Percentiles rank a stretch among this genome's conserved stretches.
Evolutionary conservation across 2,113 vertebrate species (phyloP).

Genomic region (Cynopterus brachyotis): DNA sequence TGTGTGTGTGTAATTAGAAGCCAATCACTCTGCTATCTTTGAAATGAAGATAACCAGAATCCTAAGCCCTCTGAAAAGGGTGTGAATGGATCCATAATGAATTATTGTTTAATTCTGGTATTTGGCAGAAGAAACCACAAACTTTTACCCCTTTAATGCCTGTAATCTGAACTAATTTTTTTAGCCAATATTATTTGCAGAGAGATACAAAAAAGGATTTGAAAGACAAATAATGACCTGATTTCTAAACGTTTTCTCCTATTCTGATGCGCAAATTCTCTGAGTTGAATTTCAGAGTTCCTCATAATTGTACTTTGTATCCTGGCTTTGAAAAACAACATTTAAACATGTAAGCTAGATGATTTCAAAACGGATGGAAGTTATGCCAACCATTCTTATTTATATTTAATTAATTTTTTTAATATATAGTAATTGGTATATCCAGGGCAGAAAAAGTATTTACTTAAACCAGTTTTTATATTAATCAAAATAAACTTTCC

Average conservation of each 20-base stretch:
- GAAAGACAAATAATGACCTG: slow-evolving; percentile 32
- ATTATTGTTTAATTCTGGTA: slow-evolving; percentile 40
- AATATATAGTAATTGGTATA: neutral
- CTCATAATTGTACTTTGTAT: neutral
- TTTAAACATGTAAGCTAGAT: neutral
- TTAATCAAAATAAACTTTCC: neutral
- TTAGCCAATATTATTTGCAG: slow-evolving; percentile 41
- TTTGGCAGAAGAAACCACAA: slow-evolving; percentile 51
- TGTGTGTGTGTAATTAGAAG: slow-evolving; percentile 20
- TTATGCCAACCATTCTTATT: neutral
- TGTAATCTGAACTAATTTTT: slow-evolving; percentile 32
- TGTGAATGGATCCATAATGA: neutral
- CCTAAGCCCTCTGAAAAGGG: neutral
- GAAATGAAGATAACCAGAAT: slow-evolving; percentile 7
- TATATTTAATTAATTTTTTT: slow-evolving; percentile 22
- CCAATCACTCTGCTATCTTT: neutral
- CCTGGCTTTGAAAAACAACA: slow-evolving; percentile 25
- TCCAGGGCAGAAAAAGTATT: neutral
- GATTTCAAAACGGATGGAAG: slow-evolving; percentile 5
- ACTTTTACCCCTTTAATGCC: slow-evolving; percentile 22
- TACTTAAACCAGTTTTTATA: slow-evolving; percentile 36
- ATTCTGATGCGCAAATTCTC: slow-evolving; percentile 12
- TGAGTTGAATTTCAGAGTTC: slow-evolving; percentile 1
- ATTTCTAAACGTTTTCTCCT: neutral
- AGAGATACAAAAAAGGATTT: slow-evolving; percentile 39